A percentile compares a stretch with the other conserved stretches of the same genome.
phyloP scores from a whole-genome alignment of 2,888 invertebrate genomes.

The Automeris io region DNA sequence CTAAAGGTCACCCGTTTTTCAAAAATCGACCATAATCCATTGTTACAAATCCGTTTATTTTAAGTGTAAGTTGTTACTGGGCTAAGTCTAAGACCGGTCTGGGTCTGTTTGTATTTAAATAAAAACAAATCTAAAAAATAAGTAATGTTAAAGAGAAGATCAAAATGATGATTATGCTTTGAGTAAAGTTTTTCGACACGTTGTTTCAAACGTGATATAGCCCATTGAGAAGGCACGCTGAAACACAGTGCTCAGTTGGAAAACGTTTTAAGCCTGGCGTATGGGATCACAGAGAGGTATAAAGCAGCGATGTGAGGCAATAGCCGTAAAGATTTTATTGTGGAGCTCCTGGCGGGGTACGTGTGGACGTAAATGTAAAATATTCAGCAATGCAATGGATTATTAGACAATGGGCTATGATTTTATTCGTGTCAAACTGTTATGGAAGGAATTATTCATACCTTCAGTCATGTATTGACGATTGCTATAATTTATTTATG shows the following conservation, averaged over 20 bases:
- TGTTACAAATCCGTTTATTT: no score
- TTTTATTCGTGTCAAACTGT: conserved; percentile 18
- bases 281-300: conserved; percentile 35
- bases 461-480: not conserved
- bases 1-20: no score
- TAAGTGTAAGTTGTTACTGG: no score
- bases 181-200: not conserved
- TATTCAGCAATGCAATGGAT: conserved; percentile 52
- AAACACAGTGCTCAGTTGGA: conserved; percentile 22
- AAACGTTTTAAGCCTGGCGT: conserved; percentile 22
- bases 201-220: no score
- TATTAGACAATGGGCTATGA: conserved; percentile 54
- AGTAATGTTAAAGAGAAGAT: not conserved
- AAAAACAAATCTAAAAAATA: no score
- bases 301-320: conserved; percentile 52
- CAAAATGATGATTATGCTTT: not conserved
- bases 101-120: no score
- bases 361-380: conserved; percentile 48
- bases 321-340: conserved; percentile 65
- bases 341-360: conserved; percentile 32
- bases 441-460: conserved; percentile 1
- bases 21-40: no score
- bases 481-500: no score
- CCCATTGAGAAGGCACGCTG: conserved; percentile 8
- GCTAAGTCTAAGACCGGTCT: no score